Base-by-base conservation (phyloP, 2,113 vertebrate species). In the Synchiropus splendidus region DNA sequence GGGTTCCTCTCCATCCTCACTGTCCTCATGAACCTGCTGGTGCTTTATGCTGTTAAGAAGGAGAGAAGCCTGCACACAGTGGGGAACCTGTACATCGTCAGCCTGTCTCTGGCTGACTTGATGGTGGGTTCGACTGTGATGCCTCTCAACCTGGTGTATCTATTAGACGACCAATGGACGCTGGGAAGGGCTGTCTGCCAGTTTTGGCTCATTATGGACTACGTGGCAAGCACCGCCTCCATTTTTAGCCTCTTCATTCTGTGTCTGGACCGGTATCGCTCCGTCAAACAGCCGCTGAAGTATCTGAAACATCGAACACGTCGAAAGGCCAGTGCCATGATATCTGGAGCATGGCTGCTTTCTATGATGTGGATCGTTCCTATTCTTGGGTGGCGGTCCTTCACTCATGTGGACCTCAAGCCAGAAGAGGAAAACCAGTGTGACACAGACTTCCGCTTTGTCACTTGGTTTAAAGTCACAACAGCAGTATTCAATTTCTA, bases 141-240 rank as follows among this genome's bases (percentile, higher is more conserved):
- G 94, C 94, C 95, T 18, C 77, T 98, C 14, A 92, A 89, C 60
- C 76, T 97, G 58, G 66, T 89, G 27, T 92, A 94, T 69, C 69
- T 97, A 50, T 34, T 90, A 37, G 86, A 62, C 50, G 41, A 74
- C 1, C 33, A 12, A 36, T 93, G 90, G 92, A 81, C 72, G 18
- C 78, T 96, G 39, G 89, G 89, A 2, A 73, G 73, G 2, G 75
- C 83, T 0, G 73, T 88, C 21, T 98, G 95, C 47, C 84, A 88
- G 43, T 97, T 98, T 62, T 98, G 95, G 95, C 77, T 98, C 5
- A 94, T 94, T n/a, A 92, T 94, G 92, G 95, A 98, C 53, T 98
- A 98, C 0, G 92, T 97, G 35, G 94, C 94, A 9, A 92, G 91
- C 71, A 98, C 94, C 0, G 92, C 95, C 1, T 98, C 95, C 1